phyloP scores from a whole-genome alignment of 2,797 vertebrate species.

The Myotis findleyi region DNA sequence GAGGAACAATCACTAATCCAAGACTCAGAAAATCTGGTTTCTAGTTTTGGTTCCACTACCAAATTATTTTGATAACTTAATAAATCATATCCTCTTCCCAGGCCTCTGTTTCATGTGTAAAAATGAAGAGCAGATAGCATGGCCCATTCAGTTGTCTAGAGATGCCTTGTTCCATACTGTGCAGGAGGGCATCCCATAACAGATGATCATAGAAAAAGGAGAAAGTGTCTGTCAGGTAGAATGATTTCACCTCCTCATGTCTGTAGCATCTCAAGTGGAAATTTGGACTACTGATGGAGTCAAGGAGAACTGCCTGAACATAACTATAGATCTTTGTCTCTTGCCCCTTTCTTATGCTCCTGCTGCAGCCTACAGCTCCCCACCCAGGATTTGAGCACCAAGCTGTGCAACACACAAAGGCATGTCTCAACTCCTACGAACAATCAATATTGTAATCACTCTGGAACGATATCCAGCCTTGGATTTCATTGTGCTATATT shows the following conservation, averaged over 20 bases:
- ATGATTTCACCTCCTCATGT: neutral
- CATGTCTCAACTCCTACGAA: slow-evolving; percentile 39
- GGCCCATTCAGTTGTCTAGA: neutral
- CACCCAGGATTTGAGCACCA: slow-evolving; percentile 5
- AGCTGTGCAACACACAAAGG: slow-evolving; percentile 29
- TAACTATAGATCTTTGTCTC: neutral
- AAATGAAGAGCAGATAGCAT: neutral
- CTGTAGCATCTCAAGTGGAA: neutral
- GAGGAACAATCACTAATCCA: neutral
- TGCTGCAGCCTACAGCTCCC: neutral
- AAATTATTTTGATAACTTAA: slow-evolving; percentile 3
- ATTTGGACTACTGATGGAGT: neutral
- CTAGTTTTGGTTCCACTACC: neutral
- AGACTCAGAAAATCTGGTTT: neutral
- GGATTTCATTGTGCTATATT: slow-evolving; percentile 38
- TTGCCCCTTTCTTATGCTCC: slow-evolving; percentile 18
- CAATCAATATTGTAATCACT: slow-evolving; percentile 62
- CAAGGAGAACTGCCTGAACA: slow-evolving; percentile 16
- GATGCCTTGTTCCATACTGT: neutral
- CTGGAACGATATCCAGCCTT: neutral
- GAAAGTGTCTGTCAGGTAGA: neutral
- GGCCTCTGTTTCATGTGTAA: neutral
- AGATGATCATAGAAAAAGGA: slow-evolving; percentile 7
- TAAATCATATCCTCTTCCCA: neutral
- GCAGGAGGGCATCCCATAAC: neutral